Conservation (phyloP, 2,888 invertebrate species). For the Chorisops tibialis region DNA sequence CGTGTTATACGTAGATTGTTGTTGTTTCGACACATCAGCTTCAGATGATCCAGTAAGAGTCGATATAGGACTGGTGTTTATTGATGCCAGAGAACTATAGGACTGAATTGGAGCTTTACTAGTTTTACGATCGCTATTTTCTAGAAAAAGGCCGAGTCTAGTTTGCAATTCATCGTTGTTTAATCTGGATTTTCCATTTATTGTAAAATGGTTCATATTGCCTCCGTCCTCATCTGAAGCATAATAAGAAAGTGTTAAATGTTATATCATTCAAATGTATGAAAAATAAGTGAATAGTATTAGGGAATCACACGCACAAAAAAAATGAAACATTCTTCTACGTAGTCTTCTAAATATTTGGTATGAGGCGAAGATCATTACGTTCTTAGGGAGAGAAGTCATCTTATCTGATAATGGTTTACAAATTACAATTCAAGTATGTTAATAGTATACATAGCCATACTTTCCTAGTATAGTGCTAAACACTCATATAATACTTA, state of each 20-base stretch:
- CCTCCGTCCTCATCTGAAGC: slow-evolving; percentile 68
- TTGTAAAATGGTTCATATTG: slow-evolving; percentile 58
- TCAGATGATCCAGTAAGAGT: slow-evolving; percentile 84
- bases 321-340: too few species aligned
- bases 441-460: too few species aligned
- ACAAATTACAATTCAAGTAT: slow-evolving; percentile 13
- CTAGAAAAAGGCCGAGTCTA: slow-evolving; percentile 76
- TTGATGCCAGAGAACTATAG: slow-evolving; percentile 64
- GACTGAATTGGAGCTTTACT: slow-evolving; percentile 49
- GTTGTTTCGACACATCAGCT: slow-evolving; percentile 57
- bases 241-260: background rate
- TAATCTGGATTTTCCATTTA: slow-evolving; percentile 50
- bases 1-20: slow-evolving; percentile 55
- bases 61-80: slow-evolving; percentile 85
- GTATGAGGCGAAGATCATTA: too few species aligned
- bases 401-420: too few species aligned
- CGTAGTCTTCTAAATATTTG: too few species aligned
- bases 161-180: slow-evolving; percentile 77
- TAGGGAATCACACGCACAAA: too few species aligned
- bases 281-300: too few species aligned
- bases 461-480: too few species aligned
- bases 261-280: too few species aligned
- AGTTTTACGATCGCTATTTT: slow-evolving; percentile 62
- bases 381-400: too few species aligned
- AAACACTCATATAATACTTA: too few species aligned